Conservation (phyloP, 2,797 vertebrate species). For the Rhinoraja longicauda region DNA sequence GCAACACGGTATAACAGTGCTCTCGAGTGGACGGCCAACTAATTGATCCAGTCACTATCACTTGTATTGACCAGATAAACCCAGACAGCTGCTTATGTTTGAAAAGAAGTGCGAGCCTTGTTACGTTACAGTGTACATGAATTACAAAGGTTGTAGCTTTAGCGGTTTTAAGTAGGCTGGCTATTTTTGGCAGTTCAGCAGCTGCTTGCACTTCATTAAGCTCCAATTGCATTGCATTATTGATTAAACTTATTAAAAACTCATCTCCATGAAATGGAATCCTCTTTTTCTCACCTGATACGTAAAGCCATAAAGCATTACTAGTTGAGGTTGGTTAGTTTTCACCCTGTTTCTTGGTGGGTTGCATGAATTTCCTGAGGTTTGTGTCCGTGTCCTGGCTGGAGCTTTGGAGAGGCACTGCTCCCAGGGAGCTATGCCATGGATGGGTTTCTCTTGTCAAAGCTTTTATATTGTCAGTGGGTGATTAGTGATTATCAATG, state of each 20-base stretch:
- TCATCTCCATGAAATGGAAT: background rate
- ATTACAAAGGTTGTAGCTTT: background rate
- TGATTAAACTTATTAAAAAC: background rate
- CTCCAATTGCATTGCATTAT: background rate
- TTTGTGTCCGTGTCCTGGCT: background rate
- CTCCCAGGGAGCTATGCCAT: background rate
- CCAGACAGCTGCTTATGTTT: background rate
- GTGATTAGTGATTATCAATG: background rate
- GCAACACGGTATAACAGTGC: background rate
- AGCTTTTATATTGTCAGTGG: background rate
- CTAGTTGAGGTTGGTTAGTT: background rate
- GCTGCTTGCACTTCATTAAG: background rate
- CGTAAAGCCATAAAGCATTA: background rate
- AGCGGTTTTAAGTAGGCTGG: background rate
- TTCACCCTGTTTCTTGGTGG: background rate
- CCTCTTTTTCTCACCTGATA: background rate
- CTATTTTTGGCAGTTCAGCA: background rate
- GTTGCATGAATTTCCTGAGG: background rate
- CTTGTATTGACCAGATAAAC: background rate
- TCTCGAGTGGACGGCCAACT: background rate
- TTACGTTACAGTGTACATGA: background rate
- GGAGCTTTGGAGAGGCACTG: no score
- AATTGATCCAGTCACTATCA: background rate
- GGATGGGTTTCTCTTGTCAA: background rate
- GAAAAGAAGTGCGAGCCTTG: no score